Percentiles rank a stretch among this genome's conserved stretches.
Evolutionary conservation across 1,140 invertebrate species (phyloP).

Genomic region (Heliconius congener): DNA sequence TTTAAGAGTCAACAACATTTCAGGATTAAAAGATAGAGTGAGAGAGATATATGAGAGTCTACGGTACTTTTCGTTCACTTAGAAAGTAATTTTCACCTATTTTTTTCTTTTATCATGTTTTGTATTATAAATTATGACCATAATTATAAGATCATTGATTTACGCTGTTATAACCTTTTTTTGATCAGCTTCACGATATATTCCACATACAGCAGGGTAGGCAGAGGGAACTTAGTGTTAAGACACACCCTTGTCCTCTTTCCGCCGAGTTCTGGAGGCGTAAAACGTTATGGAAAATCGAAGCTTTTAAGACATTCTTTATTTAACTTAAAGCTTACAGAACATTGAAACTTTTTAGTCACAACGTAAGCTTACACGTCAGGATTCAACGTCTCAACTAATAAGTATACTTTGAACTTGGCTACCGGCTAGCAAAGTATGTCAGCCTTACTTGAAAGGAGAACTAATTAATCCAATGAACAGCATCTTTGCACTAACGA

Average conservation of each 20-base stretch:
- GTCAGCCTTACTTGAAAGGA: slow-evolving; percentile 36
- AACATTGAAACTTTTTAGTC: slow-evolving; percentile 54
- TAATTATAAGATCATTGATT: no score
- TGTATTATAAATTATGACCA: no score
- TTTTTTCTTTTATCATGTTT: no score
- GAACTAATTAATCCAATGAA: slow-evolving; percentile 77
- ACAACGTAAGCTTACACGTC: slow-evolving; percentile 53
- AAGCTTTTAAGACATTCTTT: background rate
- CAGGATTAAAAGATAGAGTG: background rate
- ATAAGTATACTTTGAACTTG: slow-evolving; percentile 44
- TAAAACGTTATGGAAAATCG: background rate
- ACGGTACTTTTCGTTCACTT: no score
- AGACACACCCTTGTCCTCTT: no score
- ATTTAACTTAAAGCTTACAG: background rate
- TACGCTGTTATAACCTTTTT: no score
- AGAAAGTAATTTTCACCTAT: no score
- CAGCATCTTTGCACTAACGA: slow-evolving; percentile 69
- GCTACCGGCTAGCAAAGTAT: slow-evolving; percentile 36
- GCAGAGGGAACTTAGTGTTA: no score
- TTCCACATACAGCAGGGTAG: no score
- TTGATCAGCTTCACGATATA: no score
- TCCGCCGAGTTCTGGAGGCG: no score
- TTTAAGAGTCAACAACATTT: background rate
- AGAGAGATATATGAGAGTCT: no score
- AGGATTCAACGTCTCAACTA: slow-evolving; percentile 8